These are phyloP conservation scores for Hycleus cichorii DNA, from an alignment of 1,140 invertebrate genomes.

Conservation along the genomic window DNA sequence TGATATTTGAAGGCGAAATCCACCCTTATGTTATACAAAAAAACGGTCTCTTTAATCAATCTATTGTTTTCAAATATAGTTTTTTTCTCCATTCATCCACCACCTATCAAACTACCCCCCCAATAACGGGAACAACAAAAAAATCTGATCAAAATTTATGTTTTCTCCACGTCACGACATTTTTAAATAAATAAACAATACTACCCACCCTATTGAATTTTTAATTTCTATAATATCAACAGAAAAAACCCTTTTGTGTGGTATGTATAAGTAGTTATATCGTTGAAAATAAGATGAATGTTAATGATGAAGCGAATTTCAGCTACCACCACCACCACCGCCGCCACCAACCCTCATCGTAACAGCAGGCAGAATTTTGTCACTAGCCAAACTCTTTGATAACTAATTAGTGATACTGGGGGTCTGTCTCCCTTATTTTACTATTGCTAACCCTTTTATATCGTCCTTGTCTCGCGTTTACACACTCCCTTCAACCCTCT, in stretches of 20 bases:
- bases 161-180: too few species aligned
- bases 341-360: constrained; percentile 28
- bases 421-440: constrained; percentile 35
- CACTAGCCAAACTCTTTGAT: constrained; percentile 37
- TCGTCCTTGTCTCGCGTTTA: constrained; percentile 13
- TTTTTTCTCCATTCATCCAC: too few species aligned
- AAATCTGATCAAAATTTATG: too few species aligned
- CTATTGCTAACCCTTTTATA: constrained; percentile 37
- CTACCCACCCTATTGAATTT: too few species aligned
- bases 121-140: too few species aligned
- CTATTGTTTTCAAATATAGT: too few species aligned
- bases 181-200: too few species aligned
- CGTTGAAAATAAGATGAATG: neutral
- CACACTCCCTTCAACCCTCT: too few species aligned
- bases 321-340: neutral
- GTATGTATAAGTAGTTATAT: too few species aligned
- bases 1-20: constrained; percentile 14
- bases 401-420: constrained; percentile 37
- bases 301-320: constrained; percentile 12
- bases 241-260: too few species aligned
- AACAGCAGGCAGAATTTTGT: constrained; percentile 30
- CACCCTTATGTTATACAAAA: constrained; percentile 13
- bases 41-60: constrained; percentile 3
- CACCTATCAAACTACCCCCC: too few species aligned
- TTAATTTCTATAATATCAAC: too few species aligned